These are phyloP conservation scores for Ophthalmolycus amberensis DNA, from an alignment of 2,113 vertebrate genomes.

Conservation along the genomic window DNA sequence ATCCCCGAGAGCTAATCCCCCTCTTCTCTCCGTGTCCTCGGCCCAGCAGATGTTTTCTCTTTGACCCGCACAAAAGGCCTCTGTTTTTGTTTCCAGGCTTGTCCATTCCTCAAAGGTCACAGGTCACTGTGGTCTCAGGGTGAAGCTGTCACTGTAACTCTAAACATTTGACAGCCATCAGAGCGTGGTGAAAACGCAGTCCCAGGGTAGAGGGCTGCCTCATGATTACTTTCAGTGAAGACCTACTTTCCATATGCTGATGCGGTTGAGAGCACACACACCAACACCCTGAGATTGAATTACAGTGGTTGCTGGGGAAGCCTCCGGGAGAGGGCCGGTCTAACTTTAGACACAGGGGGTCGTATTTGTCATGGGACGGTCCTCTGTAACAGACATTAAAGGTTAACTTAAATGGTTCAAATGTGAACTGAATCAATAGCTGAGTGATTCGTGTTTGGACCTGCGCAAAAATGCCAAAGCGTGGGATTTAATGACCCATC, in stretches of 20 bases:
- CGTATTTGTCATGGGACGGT: constrained; percentile 18
- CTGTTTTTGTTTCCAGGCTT: constrained; percentile 77
- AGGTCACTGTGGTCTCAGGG: constrained; percentile 76
- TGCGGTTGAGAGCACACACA: constrained; percentile 51
- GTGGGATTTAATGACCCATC: constrained; percentile 10
- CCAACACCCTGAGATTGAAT: constrained; percentile 63
- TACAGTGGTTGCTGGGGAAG: constrained; percentile 51
- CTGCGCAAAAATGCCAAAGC: constrained; percentile 16
- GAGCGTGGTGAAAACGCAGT: constrained; percentile 64
- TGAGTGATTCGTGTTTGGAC: constrained; percentile 33
- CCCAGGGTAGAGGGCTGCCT: constrained; percentile 39
- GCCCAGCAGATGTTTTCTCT: constrained; percentile 79
- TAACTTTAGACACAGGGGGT: constrained; percentile 43
- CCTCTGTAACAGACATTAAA: constrained; percentile 45
- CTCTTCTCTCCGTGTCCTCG: constrained; percentile 50
- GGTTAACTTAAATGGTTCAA: constrained; percentile 65
- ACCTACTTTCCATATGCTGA: constrained; percentile 72
- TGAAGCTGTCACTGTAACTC: constrained; percentile 75
- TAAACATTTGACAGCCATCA: constrained; percentile 72
- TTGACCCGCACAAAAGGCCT: constrained; percentile 76
- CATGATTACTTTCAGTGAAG: constrained; percentile 64
- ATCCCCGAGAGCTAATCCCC: constrained; percentile 60
- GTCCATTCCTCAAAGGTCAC: constrained; percentile 77
- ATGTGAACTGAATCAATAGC: constrained; percentile 63
- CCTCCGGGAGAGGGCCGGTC: constrained; percentile 36